Conservation (phyloP, 1,140 invertebrate species). For the Himalopsyche phryganea region DNA sequence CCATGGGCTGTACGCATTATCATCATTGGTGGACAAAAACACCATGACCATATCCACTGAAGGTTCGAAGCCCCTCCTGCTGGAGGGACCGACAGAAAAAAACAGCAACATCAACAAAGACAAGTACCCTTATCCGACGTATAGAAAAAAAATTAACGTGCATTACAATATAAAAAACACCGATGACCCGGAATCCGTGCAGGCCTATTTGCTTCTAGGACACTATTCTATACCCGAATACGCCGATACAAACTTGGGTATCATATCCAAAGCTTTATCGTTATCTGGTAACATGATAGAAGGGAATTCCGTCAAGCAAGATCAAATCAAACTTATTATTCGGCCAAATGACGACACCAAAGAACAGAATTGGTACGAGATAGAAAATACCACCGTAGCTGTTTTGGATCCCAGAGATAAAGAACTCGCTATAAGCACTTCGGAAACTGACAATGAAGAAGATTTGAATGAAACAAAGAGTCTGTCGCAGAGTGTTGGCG, state of each 20-base stretch:
- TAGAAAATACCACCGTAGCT: slow-evolving; percentile 14
- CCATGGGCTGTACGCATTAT: slow-evolving; percentile 85
- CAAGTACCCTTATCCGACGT: slow-evolving; percentile 38
- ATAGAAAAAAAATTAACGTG: slow-evolving; percentile 50
- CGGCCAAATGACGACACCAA: slow-evolving; percentile 16
- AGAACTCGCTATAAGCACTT: neutral
- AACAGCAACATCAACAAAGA: slow-evolving; percentile 38
- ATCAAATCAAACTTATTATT: slow-evolving; percentile 22
- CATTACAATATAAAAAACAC: slow-evolving; percentile 48
- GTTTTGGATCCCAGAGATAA: too few relatives aligned
- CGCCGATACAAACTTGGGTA: slow-evolving; percentile 33
- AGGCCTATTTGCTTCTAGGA: slow-evolving; percentile 56
- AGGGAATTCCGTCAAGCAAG: slow-evolving; percentile 12
- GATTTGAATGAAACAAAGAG: slow-evolving; percentile 13
- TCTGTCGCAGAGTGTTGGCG: slow-evolving; percentile 30
- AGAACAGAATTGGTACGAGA: slow-evolving; percentile 22
- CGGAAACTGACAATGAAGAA: neutral
- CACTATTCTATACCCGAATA: slow-evolving; percentile 79
- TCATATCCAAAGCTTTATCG: slow-evolving; percentile 32
- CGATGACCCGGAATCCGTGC: slow-evolving; percentile 42
- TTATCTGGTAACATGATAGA: slow-evolving; percentile 14
- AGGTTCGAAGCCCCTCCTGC: slow-evolving; percentile 58
- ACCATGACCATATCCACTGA: slow-evolving; percentile 67
- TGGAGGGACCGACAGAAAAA: slow-evolving; percentile 62
- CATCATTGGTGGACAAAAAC: slow-evolving; percentile 84